Evolutionary conservation across 1,140 invertebrate genomes (phyloP), one percentile per base, ranked within the genome.

Genomic region (Eupristina koningsbergeri): DNA sequence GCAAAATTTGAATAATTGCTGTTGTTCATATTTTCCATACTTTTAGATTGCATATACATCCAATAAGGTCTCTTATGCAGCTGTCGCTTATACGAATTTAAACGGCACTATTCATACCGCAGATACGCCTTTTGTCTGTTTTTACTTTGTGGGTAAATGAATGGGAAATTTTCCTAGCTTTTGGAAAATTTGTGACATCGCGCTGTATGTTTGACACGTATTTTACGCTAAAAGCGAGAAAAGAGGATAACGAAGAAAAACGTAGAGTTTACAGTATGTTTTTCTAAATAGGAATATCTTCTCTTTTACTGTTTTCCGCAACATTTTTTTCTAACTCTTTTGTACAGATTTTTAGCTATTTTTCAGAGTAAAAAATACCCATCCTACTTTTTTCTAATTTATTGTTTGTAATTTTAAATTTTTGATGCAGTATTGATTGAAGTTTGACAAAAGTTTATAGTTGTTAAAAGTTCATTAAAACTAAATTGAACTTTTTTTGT

Each of bases 111-210:
- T 73, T 80, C 67, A 53, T 34, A 22, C 31, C 39, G n/a, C 76
- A 64, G 76, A 64, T 31, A 63, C 67, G 50, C 69, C 80, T 74
- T 78, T 74, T 81, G 80, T 74, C 80, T 73, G 69, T 61, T 61
- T 73, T 74, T 73, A 81, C 61, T 78, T 58, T 74, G 50, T n/a
- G 13, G 17, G 29, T 45, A n/a, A 69, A 34, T 80, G 41, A 80
- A 50, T 50, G 63, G 26, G 11, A 41, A n/a, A 64, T 78, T 78
- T 64, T 39, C 29, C 76, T 31, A 31, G 50, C 47, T 74, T 74
- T 63, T 74, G 13, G 31, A 26, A 73, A 73, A 73, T 73, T 81
- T 47, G 58, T 73, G 50, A 81, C 61, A 64, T 50, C 22, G 78
- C 50, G 29, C 29, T 31, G 50, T 61, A 41, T 78, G 58, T 53